These are phyloP conservation scores for Ophion obscuratus DNA, from an alignment of 2,888 invertebrate genomes.

Conservation along the genomic window DNA sequence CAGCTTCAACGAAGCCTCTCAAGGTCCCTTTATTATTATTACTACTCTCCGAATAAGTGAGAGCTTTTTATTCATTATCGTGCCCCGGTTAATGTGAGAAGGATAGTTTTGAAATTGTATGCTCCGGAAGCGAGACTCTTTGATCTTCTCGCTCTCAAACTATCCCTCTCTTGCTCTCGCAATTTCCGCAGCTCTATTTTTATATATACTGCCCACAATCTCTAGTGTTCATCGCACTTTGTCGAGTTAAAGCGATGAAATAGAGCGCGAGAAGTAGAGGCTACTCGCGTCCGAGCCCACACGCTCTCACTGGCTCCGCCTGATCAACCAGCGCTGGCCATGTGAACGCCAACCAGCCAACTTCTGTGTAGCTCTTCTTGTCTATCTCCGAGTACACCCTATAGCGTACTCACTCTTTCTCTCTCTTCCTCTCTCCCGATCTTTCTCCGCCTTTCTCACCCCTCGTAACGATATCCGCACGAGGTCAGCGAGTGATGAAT, in stretches of 20 bases:
- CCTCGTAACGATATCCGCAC: slow-evolving; percentile 45
- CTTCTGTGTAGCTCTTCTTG: slow-evolving; percentile 10
- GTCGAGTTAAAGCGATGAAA: slow-evolving; percentile 54
- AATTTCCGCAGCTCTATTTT: slow-evolving; percentile 11
- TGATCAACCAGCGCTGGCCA: slow-evolving; percentile 42
- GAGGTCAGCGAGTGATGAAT: slow-evolving; percentile 65
- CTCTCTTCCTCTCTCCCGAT: not conserved
- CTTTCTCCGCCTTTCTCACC: slow-evolving; percentile 14
- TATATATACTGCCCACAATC: slow-evolving; percentile 20
- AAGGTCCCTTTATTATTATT: no score
- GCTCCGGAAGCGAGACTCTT: slow-evolving; percentile 19
- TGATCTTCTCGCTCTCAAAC: slow-evolving; percentile 40
- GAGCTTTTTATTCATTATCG: not conserved
- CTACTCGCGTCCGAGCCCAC: slow-evolving; percentile 48
- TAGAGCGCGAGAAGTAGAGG: slow-evolving; percentile 59
- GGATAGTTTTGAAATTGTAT: slow-evolving; percentile 13
- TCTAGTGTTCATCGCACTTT: slow-evolving; percentile 45
- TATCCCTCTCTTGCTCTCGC: slow-evolving; percentile 19
- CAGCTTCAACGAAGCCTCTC: slow-evolving; percentile 43
- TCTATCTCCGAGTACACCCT: slow-evolving; percentile 21
- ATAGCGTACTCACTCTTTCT: not conserved
- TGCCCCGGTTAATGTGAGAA: not conserved
- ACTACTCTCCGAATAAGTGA: not conserved
- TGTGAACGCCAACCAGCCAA: slow-evolving; percentile 45
- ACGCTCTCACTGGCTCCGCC: slow-evolving; percentile 41